These are phyloP conservation scores for Diadromus collaris DNA, from an alignment of 2,888 invertebrate genomes.

Conservation along the genomic window DNA sequence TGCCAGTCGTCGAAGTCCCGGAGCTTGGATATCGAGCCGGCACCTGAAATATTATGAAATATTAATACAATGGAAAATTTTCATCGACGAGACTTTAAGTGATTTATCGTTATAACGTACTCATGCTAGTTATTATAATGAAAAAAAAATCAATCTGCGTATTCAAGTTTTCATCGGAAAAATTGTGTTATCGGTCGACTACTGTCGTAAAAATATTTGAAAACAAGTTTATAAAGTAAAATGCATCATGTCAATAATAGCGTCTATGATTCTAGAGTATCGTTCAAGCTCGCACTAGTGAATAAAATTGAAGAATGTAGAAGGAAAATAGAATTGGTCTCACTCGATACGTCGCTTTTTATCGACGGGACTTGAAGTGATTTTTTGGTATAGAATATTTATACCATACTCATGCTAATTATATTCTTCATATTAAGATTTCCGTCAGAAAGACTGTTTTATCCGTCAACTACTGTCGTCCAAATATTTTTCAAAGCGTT, in stretches of 20 bases:
- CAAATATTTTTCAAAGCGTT: background rate
- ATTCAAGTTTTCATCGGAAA: background rate
- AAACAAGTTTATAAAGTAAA: no score
- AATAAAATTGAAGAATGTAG: no score
- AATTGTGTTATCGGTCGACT: background rate
- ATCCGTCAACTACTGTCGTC: background rate
- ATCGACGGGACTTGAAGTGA: background rate
- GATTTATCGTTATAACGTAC: background rate
- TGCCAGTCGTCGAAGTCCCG: conserved; percentile 89
- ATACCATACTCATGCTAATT: background rate
- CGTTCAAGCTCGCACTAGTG: background rate
- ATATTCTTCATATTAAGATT: background rate
- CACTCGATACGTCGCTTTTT: no score
- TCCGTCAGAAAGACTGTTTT: background rate
- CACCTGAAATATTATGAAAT: conserved; percentile 80
- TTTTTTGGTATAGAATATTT: background rate
- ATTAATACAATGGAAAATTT: conserved; percentile 10
- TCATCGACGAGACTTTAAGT: background rate
- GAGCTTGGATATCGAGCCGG: conserved; percentile 87
- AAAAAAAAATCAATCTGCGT: no score
- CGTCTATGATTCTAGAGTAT: background rate
- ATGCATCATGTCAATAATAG: background rate
- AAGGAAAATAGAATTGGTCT: no score
- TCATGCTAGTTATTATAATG: background rate
- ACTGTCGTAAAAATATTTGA: background rate